Conservation (phyloP, 2,797 vertebrate species). For the Antennarius maculatus region DNA sequence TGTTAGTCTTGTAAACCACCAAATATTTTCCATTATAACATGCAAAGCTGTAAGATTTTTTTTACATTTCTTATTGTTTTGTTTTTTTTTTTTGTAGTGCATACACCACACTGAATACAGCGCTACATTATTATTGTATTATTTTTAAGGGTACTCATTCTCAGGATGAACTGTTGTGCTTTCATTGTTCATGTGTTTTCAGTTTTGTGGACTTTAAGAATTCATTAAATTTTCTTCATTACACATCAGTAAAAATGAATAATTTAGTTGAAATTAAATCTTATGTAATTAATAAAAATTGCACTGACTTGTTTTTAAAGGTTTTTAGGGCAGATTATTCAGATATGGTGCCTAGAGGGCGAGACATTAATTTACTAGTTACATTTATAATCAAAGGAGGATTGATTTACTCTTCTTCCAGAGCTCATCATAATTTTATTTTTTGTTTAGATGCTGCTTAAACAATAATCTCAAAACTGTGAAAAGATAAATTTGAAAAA, state of each 20-base stretch:
- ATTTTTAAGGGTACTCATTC: neutral
- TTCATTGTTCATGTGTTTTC: neutral
- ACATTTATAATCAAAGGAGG: too few relatives aligned
- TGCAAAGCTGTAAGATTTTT: neutral
- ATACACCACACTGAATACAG: neutral
- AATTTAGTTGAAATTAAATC: neutral
- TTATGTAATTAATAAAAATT: neutral
- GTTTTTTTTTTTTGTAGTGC: neutral
- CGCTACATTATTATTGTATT: neutral
- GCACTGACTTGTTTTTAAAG: neutral
- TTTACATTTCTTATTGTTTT: neutral
- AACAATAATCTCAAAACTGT: too few relatives aligned
- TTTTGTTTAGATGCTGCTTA: too few relatives aligned
- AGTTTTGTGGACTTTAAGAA: neutral
- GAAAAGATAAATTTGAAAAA: too few relatives aligned
- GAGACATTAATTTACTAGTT: too few relatives aligned
- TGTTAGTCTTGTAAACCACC: conserved; percentile 1
- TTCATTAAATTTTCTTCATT: neutral
- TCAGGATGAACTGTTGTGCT: neutral
- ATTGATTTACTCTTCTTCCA: too few relatives aligned
- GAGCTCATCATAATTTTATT: too few relatives aligned
- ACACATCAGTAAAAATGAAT: neutral
- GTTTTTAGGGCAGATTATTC: neutral
- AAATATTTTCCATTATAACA: neutral
- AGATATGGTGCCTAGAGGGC: too few relatives aligned